phyloP scores from a whole-genome alignment of 2,113 vertebrate genomes.

The Irena cyanogastra region DNA sequence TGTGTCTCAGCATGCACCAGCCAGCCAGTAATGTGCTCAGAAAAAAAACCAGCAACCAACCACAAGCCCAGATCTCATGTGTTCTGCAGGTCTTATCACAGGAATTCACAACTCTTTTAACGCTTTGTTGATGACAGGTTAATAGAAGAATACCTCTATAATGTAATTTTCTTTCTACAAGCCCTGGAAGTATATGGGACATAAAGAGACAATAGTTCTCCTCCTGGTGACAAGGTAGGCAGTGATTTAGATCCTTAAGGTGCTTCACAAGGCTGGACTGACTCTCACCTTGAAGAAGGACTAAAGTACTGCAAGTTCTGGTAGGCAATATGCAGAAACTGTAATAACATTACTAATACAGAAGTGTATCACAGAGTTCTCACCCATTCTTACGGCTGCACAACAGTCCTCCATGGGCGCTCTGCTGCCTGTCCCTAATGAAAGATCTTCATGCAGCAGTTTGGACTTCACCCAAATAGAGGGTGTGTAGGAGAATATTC shows the following conservation, averaged over 20 bases:
- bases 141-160: not conserved
- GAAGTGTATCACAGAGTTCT: not conserved
- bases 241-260: not conserved
- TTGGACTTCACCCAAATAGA: not conserved
- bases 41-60: not conserved
- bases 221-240: not conserved
- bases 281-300: not conserved
- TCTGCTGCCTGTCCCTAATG: not conserved
- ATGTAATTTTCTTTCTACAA: not conserved
- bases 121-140: not conserved
- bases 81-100: not conserved
- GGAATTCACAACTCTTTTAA: not conserved
- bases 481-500: not conserved
- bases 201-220: not conserved
- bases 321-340: not conserved
- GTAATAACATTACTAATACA: rapidly evolving
- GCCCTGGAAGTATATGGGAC: not conserved
- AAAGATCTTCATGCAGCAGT: not conserved
- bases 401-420: not conserved
- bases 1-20: not conserved
- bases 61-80: not conserved
- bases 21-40: not conserved
- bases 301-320: not conserved
- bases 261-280: not conserved
- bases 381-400: not conserved